These are phyloP conservation scores for Scatophagus argus DNA, from an alignment of 2,113 vertebrate species.

Conservation along the genomic window DNA sequence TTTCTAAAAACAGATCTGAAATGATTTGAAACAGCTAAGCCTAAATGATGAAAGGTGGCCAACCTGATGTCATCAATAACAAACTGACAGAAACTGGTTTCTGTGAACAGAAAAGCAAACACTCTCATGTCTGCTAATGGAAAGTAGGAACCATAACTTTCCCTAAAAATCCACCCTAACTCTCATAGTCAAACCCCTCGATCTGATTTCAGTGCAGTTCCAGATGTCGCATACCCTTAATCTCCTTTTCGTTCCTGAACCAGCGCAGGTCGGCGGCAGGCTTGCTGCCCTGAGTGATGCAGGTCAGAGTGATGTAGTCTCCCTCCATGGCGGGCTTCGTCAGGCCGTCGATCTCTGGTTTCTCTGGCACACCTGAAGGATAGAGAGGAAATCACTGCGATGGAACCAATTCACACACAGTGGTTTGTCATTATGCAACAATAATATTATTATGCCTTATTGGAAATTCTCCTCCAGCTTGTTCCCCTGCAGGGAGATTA, in stretches of 20 bases:
- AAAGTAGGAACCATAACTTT: background rate
- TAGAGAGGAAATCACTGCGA: constrained; percentile 27
- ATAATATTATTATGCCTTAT: constrained; percentile 37
- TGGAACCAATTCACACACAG: constrained; percentile 42
- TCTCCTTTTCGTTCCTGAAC: constrained; percentile 98
- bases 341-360: constrained; percentile 95
- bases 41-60: background rate
- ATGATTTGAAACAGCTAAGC: background rate
- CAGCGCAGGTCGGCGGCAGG: constrained; percentile 97
- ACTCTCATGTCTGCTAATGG: background rate
- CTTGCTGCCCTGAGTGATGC: constrained; percentile 97
- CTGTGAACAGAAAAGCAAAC: background rate
- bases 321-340: constrained; percentile 95
- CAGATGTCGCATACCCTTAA: constrained; percentile 88
- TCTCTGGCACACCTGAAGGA: constrained; percentile 93
- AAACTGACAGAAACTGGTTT: background rate
- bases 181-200: background rate
- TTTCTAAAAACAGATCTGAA: background rate
- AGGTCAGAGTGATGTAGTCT: constrained; percentile 95
- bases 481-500: constrained; percentile 50
- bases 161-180: background rate
- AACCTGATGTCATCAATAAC: background rate
- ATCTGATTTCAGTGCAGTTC: background rate
- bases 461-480: constrained; percentile 36
- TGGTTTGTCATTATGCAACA: constrained; percentile 54